phyloP scores from a whole-genome alignment of 2,113 vertebrate genomes.

The Rhabdomys dilectus region DNA sequence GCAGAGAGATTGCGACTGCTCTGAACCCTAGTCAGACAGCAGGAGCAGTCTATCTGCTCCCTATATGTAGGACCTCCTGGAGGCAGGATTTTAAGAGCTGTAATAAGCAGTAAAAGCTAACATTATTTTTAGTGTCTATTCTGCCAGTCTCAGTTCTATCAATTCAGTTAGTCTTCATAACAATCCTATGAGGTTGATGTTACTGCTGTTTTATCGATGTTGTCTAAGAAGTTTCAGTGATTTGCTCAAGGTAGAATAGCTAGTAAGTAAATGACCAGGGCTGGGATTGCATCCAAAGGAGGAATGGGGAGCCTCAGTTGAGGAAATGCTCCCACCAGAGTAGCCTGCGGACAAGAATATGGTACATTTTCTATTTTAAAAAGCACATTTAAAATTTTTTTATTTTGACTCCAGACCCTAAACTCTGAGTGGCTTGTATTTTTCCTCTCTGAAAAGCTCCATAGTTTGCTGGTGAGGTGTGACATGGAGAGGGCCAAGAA shows the following conservation, averaged over 20 bases:
- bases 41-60: neutral
- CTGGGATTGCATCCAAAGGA: neutral
- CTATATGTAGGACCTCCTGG: neutral
- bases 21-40: neutral
- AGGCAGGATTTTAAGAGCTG: conserved; percentile 1
- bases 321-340: too few relatives aligned
- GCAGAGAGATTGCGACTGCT: neutral
- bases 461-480: neutral
- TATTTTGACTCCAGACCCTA: neutral
- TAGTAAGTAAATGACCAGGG: conserved; percentile 4
- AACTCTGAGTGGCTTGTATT: neutral
- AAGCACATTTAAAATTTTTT: too few relatives aligned
- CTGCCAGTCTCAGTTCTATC: neutral
- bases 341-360: too few relatives aligned
- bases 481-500: neutral
- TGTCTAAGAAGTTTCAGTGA: conserved; percentile 33
- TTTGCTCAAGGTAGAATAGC: conserved; percentile 26
- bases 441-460: conserved; percentile 42
- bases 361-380: too few relatives aligned
- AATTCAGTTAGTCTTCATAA: conserved; percentile 37
- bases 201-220: conserved; percentile 50
- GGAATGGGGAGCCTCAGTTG: too few relatives aligned
- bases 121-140: conserved; percentile 4
- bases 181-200: conserved; percentile 3
- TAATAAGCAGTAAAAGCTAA: neutral